phyloP scores from a whole-genome alignment of 2,888 invertebrate species.

The Gymnocheta viridis region DNA sequence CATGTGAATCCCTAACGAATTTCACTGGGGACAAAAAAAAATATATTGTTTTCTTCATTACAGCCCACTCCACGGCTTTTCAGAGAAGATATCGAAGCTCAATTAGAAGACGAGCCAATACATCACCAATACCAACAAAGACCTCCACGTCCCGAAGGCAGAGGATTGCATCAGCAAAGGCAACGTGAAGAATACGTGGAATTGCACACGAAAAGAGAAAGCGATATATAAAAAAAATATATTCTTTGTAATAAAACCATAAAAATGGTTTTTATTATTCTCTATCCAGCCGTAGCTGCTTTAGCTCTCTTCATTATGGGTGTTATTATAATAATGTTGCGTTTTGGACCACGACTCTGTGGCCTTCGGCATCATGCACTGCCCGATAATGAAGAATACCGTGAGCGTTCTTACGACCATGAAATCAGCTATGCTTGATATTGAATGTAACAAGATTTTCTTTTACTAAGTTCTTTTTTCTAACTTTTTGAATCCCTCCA shows the following conservation, averaged over 20 bases:
- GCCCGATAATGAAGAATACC: conserved; percentile 86
- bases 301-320: conserved; percentile 88
- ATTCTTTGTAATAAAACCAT: neutral
- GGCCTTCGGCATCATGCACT: conserved; percentile 87
- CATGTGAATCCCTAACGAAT: neutral
- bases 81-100: conserved; percentile 77
- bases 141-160: conserved; percentile 79
- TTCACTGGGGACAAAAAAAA: neutral
- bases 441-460: conserved; percentile 7
- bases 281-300: conserved; percentile 90
- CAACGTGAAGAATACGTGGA: conserved; percentile 84
- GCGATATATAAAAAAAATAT: conserved; percentile 86
- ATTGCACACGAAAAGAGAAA: conserved; percentile 88
- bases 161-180: conserved; percentile 77
- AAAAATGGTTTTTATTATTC: conserved; percentile 87
- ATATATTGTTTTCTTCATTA: conserved; percentile 19
- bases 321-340: conserved; percentile 89
- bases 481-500: conserved; percentile 18
- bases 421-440: conserved; percentile 80
- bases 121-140: conserved; percentile 72
- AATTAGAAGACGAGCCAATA: conserved; percentile 74
- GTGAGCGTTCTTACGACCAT: conserved; percentile 83
- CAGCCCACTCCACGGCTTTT: conserved; percentile 73
- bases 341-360: conserved; percentile 89
- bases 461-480: neutral